Base-by-base conservation (phyloP, 2,797 vertebrate species). In the Eupleurogrammus muticus region DNA sequence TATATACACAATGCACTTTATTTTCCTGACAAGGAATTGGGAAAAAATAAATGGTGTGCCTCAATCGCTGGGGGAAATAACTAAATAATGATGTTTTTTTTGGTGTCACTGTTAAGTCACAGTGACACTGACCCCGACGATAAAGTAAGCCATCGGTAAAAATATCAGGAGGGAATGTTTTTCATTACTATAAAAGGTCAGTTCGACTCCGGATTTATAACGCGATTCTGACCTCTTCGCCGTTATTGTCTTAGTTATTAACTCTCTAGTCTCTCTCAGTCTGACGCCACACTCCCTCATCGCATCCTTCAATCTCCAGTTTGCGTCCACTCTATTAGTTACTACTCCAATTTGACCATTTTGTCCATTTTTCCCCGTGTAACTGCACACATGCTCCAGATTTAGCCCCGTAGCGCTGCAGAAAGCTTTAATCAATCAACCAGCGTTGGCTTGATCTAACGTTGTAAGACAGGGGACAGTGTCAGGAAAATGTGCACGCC, bases 391-490 rank as follows among this genome's bases (percentile, higher is more conserved):
- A 71, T 10, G 69, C 21, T 65, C 56, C 55, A 77, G 67, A 89
- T 86, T 80, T 81, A 85, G 83, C 59, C 55, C 66, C 51, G 54
- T 56, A 60, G 59, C 11, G 1, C 54, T 14, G 70, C 44, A 72
- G 54, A 79, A 73, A 68, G 73, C 77, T 86, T 81, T 86, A 84
- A 90, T 87, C 79, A 87, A 87, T 75, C 32, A 14, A 86, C 56
- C 54, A 68, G 35, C 38, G 42, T 34, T 70, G 55, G 60, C 51
- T 52, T 36, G 59, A 19, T 65, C 54, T 59, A 71, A 70, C 66
- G 64, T 49, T 21, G 40, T 70, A 66, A 84, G 50, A 56, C 5
- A n/a, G 32, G 36, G 55, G 56, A 64, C 17, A n/a, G 55, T 57
- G 54, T 51, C n/a, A 9, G 40, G 23, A 58, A 77, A 65, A 36